A percentile compares a stretch with the other conserved stretches of the same genome.
Conservation (phyloP, 2,113 vertebrate species). For the Sceloporus undulatus region DNA sequence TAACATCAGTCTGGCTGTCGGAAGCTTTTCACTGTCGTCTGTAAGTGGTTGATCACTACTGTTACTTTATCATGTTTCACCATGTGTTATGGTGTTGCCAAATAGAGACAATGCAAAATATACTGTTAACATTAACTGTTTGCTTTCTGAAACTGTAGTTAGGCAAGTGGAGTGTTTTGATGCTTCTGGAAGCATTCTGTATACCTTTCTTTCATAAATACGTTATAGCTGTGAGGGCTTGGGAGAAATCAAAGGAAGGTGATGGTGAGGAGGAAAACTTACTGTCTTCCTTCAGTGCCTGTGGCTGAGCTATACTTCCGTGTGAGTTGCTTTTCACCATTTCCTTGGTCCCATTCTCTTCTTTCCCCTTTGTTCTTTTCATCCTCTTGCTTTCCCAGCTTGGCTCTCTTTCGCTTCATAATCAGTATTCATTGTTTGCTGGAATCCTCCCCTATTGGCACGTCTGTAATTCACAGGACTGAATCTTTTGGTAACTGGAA, state of each 20-base stretch:
- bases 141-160: neutral
- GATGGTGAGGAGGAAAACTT: too few relatives aligned
- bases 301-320: neutral
- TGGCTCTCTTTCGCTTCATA: neutral
- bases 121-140: neutral
- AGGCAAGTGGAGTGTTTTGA: neutral
- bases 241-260: neutral
- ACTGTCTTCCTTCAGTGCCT: neutral
- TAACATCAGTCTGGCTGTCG: neutral
- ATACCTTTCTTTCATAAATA: neutral
- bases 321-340: neutral
- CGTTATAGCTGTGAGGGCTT: neutral
- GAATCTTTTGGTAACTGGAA: neutral
- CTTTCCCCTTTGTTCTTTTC: neutral
- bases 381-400: neutral
- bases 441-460: neutral
- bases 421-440: neutral
- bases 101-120: constrained; percentile 17
- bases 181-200: neutral
- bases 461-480: neutral
- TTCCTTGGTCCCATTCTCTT: neutral
- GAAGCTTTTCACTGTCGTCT: constrained; percentile 15
- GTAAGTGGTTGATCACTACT: constrained; percentile 15
- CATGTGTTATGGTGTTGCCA: neutral
- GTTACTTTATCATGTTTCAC: neutral